Evolutionary conservation across 2,888 invertebrate genomes (phyloP).

Genomic region (Sthenelais limicola): DNA sequence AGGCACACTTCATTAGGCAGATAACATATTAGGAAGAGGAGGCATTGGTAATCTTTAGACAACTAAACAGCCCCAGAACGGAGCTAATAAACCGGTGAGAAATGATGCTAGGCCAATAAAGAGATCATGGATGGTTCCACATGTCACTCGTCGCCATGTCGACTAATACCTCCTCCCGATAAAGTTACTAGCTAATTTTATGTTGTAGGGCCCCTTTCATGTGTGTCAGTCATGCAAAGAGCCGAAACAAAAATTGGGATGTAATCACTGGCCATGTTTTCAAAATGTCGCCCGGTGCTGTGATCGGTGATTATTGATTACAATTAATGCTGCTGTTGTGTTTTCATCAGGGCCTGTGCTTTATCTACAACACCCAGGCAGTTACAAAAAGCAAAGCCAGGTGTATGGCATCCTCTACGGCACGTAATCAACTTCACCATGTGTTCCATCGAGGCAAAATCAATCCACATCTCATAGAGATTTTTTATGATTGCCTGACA

Average conservation of each 20-base stretch:
- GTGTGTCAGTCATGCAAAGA: conserved; percentile 33
- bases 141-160: conserved; percentile 16
- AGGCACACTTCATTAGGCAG: conserved; percentile 9
- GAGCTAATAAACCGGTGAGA: conserved; percentile 18
- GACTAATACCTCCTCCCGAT: conserved; percentile 26
- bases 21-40: conserved; percentile 22
- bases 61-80: conserved; percentile 8
- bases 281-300: conserved; percentile 20
- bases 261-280: conserved; percentile 13
- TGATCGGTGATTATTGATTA: conserved; percentile 37
- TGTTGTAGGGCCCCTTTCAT: conserved; percentile 5
- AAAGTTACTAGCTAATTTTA: conserved; percentile 21
- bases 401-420: conserved; percentile 19
- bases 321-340: conserved; percentile 17
- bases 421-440: conserved; percentile 33
- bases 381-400: conserved; percentile 5
- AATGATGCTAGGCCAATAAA: conserved; percentile 2
- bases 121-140: conserved; percentile 6
- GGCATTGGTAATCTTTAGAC: conserved; percentile 24
- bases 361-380: conserved; percentile 25
- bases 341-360: conserved; percentile 17
- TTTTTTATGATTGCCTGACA: conserved; percentile 27
- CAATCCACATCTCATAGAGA: conserved; percentile 10
- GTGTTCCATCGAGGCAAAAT: conserved; percentile 34
- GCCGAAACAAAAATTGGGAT: not conserved